Base-by-base conservation (phyloP, 2,113 vertebrate genomes). In the Piliocolobus tephrosceles region DNA sequence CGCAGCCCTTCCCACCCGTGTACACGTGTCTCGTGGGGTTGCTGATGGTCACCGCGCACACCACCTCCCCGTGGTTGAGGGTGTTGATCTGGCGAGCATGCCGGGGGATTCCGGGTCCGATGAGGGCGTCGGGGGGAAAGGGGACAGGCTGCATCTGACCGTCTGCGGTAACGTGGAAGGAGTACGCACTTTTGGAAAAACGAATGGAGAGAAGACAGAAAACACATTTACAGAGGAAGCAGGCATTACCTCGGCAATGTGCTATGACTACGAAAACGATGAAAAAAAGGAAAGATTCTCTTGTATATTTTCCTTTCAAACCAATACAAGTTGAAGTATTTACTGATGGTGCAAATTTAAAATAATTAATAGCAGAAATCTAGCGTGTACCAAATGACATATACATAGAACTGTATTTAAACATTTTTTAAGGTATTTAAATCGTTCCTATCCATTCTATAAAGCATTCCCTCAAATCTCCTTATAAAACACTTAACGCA, bases 101-200 rank as follows among this genome's bases (percentile, higher is more conserved):
- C 25, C 99, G 99, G 14, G 99, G 99, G 98, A 99, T 99, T 30
- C 99, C 99, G 0, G 99, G 99, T 64, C 99, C 99, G 38, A 99
- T 99, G 97, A 99, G 99, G 91, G 99, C 99, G 2, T 99, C 99
- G 0, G 99, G 99, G 50, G 99, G 99, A 84, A 99, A 99, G 92
- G 99, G 99, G 61, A 99, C 99, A 0, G 99, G 99, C 97, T 99
- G 99, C 99, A 99, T 99, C 98, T 99, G 99, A 58, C 99, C 99
- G 13, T 99, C 99, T 23, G 99, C 99, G 0, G 99, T 99, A 43
- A 99, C 99, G 52, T 99, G 99, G 98, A 99, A 99, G 80, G 99
- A 99, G 93, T 99, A 99, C 0, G 98, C 98, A 40, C 98, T 99
- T 93, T 85, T 79, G 66, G 91, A 81, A 57, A 91, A 52, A 57